A percentile compares a stretch with the other conserved stretches of the same genome.
phyloP scores from a whole-genome alignment of 2,113 vertebrate genomes.

The Syngnathus floridae region DNA sequence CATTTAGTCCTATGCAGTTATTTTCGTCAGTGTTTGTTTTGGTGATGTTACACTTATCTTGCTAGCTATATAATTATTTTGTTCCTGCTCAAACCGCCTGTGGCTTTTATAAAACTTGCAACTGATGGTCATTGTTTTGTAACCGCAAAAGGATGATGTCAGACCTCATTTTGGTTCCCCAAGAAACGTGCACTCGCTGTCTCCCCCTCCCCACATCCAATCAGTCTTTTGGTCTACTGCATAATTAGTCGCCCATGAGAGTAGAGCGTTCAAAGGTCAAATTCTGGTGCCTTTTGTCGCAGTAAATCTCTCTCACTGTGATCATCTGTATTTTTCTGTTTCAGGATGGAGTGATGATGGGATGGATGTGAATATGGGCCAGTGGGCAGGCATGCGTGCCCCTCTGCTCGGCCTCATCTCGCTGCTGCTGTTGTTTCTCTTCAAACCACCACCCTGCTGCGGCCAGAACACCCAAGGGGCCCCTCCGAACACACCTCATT shows the following conservation, averaged over 20 bases:
- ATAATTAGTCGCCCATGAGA: conserved; percentile 28
- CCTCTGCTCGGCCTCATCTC: conserved; percentile 71
- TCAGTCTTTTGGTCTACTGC: conserved; percentile 24
- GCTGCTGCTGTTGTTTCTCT: conserved; percentile 75
- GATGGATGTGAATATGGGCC: conserved; percentile 87
- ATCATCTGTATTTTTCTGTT: conserved; percentile 40
- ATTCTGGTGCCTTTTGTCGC: conserved; percentile 15
- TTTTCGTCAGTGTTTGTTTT: conserved; percentile 47
- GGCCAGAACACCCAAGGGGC: conserved; percentile 68
- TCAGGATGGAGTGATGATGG: conserved; percentile 85
- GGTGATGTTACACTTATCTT: conserved; percentile 43
- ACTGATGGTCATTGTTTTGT: conserved; percentile 45
- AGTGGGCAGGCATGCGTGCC: conserved; percentile 76
- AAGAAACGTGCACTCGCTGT: conserved; percentile 19
- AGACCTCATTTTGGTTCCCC: conserved; percentile 30
- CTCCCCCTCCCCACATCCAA: conserved; percentile 4
- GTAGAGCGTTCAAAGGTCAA: conserved; percentile 13
- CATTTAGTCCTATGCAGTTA: conserved; percentile 30
- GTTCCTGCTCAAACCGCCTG: conserved; percentile 48
- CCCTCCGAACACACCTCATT: conserved; percentile 59
- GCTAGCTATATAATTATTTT: conserved; percentile 53
- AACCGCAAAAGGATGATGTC: conserved; percentile 46
- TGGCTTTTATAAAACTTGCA: conserved; percentile 51
- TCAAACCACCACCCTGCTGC: conserved; percentile 66
- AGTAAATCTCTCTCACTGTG: conserved; percentile 17